Evolutionary conservation across 2,888 invertebrate genomes (phyloP), one percentile per base, ranked within the genome.

Genomic region (Macrosiphum euphorbiae): DNA sequence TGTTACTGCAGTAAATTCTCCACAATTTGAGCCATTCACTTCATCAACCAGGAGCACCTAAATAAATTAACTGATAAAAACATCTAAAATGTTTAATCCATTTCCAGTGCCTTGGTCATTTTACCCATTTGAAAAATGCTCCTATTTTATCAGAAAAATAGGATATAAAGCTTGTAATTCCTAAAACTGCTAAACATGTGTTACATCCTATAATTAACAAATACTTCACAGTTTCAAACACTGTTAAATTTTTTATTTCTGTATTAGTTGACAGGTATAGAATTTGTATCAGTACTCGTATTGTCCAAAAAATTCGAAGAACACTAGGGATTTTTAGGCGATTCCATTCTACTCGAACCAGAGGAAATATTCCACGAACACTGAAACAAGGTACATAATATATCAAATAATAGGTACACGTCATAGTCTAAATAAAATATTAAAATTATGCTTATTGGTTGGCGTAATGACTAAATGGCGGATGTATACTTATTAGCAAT

Each of bases 91-190:
- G n/a, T 86, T 4, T 50, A 89, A 85, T 92, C 1, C 0, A 85
- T 52, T 55, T 44, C 11, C n/a, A 55, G 26, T 35, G 3, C 0
- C 8, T 78, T 78, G n/a, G 0, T n/a, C 0, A 20, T 67, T 94
- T 94, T 95, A 95, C 97, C 97, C 98, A 98, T 95, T 98, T 98
- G 96, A 99, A 98, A 96, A 98, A 97, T 95, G 97, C 97, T 52
- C 98, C 98, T 95, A 99, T 97, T 96, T 98, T 98, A 95, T 98
- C 98, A 95, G 98, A 98, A 95, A 98, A 97, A 95, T 98, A 98
- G 1, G 98, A 98, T 94, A 99, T 98, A 95, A 99, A 97, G 94
- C 98, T 98, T 0, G 99, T 98, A 97, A 99, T 98, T 47, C 99
- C 99, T 61, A 99, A 96, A 0, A 99, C 97, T 20, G 99, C 98